Evolutionary conservation across 2,113 vertebrate species (phyloP).

Genomic region (Apaloderma vittatum): DNA sequence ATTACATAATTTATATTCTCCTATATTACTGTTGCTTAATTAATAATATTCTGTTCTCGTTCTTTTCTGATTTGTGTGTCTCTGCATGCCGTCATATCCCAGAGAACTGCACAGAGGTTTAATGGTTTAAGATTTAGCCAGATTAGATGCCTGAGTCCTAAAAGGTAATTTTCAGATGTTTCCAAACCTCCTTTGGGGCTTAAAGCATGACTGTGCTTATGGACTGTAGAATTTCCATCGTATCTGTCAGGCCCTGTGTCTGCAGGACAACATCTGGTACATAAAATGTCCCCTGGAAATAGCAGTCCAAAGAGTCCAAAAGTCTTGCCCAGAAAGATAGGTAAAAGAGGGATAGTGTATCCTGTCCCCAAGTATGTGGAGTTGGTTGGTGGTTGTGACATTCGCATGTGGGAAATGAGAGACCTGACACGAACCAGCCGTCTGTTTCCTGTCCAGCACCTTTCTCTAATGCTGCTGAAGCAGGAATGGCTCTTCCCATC

Average conservation of each 20-base stretch:
- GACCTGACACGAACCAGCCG: neutral
- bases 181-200: neutral
- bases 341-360: neutral
- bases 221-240: neutral
- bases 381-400: neutral
- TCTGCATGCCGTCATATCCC: neutral
- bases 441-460: neutral
- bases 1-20: neutral
- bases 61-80: neutral
- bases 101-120: neutral
- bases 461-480: neutral
- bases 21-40: neutral
- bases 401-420: neutral
- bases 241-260: neutral
- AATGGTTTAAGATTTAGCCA: neutral
- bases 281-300: neutral
- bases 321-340: neutral
- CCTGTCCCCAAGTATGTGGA: neutral
- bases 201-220: neutral
- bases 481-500: neutral
- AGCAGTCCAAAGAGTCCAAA: too few relatives aligned
- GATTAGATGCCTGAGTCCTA: neutral
- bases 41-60: slow-evolving; percentile 15
- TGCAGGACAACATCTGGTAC: neutral
- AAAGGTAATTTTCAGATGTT: neutral